phyloP scores from a whole-genome alignment of 2,888 invertebrate species.

The Cheilosia variabilis region DNA sequence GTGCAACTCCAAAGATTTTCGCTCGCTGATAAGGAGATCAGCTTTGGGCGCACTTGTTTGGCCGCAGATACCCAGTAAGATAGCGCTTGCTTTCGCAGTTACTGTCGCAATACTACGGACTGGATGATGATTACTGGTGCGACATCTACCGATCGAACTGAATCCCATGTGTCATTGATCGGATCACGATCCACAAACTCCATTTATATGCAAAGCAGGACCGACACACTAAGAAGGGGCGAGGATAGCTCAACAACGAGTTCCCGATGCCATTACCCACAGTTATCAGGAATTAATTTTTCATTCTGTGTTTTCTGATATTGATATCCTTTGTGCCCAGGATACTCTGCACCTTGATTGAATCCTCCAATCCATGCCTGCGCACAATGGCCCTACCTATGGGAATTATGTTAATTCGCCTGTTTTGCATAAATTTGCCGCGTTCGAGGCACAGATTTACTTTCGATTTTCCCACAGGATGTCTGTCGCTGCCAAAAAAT shows the following conservation, averaged over 20 bases:
- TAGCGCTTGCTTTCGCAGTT: too few species aligned
- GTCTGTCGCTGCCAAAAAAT: neutral
- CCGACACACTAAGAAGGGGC: slow-evolving; percentile 53
- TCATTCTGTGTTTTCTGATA: slow-evolving; percentile 53
- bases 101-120: too few species aligned
- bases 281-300: slow-evolving; percentile 66
- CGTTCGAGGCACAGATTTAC: slow-evolving; percentile 24
- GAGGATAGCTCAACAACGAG: slow-evolving; percentile 73
- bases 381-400: slow-evolving; percentile 51
- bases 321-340: slow-evolving; percentile 68
- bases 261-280: slow-evolving; percentile 67
- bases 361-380: slow-evolving; percentile 53
- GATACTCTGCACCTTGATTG: slow-evolving; percentile 71
- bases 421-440: slow-evolving; percentile 57
- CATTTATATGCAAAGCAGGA: slow-evolving; percentile 66
- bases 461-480: slow-evolving; percentile 73
- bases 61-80: neutral
- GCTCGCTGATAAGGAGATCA: slow-evolving; percentile 62
- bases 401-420: slow-evolving; percentile 69
- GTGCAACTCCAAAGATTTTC: slow-evolving; percentile 67
- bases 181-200: slow-evolving; percentile 67
- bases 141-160: slow-evolving; percentile 21
- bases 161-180: slow-evolving; percentile 70
- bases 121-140: too few species aligned
- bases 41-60: slow-evolving; percentile 14